Conservation (phyloP, 2,113 vertebrate species). For the Rutilus rutilus region DNA sequence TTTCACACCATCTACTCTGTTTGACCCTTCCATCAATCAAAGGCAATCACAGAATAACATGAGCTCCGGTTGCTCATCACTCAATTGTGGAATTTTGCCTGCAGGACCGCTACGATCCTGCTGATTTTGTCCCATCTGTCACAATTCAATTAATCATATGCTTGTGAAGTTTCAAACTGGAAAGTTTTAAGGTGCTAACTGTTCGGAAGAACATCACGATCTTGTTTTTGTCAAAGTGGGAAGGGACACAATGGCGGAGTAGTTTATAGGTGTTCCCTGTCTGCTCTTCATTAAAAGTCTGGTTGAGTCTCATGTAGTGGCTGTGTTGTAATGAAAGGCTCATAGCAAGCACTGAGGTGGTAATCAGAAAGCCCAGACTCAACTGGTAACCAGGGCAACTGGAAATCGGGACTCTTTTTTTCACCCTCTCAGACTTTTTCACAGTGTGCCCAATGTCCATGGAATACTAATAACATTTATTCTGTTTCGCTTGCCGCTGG, state of each 20-base stretch:
- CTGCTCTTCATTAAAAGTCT: constrained; percentile 59
- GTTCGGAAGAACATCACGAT: not conserved
- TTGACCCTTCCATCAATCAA: constrained; percentile 44
- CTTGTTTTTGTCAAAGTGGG: not conserved
- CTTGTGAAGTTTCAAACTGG: constrained; percentile 12
- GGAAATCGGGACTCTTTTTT: constrained; percentile 50
- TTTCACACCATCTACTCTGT: constrained; percentile 37
- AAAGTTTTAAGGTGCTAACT: constrained; percentile 21
- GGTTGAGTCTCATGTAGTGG: constrained; percentile 48
- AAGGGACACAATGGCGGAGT: not conserved
- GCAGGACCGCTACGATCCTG: constrained; percentile 18
- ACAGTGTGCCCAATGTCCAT: constrained; percentile 34
- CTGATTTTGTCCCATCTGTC: constrained; percentile 30
- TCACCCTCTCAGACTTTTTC: constrained; percentile 40
- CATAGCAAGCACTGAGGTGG: constrained; percentile 48
- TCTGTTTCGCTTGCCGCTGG: constrained; percentile 8
- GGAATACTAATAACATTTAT: constrained; percentile 49
- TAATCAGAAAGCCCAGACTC: constrained; percentile 56
- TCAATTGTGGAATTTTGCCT: constrained; percentile 22
- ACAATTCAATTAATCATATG: constrained; percentile 27
- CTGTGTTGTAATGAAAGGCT: constrained; percentile 54
- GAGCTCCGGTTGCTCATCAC: not conserved
- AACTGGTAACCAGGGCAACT: constrained; percentile 63
- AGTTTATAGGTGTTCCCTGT: constrained; percentile 30
- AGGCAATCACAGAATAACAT: not conserved